phyloP scores from a whole-genome alignment of 2,888 invertebrate species.

The Apoda limacodes region DNA sequence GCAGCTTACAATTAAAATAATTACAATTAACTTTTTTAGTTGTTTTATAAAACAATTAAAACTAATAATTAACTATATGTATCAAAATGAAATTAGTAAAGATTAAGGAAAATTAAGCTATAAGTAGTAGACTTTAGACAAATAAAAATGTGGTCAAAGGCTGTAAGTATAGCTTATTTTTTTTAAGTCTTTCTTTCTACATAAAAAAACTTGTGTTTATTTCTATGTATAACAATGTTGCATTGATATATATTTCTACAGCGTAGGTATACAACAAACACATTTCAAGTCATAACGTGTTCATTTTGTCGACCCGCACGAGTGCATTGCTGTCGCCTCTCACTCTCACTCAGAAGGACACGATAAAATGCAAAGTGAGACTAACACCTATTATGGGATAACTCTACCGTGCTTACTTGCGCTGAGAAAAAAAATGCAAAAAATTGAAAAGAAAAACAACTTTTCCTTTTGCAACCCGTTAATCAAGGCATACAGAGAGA shows the following conservation, averaged over 20 bases:
- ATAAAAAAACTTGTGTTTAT: constrained; percentile 1
- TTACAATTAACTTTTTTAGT: neutral
- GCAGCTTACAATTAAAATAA: neutral
- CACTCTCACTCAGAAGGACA: too few species aligned
- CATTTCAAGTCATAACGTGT: constrained; percentile 4
- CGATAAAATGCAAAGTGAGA: constrained; percentile 6
- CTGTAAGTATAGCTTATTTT: too few species aligned
- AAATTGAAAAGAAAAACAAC: constrained; percentile 7
- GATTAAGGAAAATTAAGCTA: neutral
- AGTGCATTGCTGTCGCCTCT: too few species aligned
- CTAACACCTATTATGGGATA: constrained; percentile 8
- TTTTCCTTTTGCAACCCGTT: constrained; percentile 8
- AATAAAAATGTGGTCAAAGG: neutral
- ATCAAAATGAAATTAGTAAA: neutral
- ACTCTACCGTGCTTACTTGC: too few species aligned
- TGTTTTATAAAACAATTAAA: neutral
- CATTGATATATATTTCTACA: neutral
- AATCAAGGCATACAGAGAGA: constrained; percentile 7
- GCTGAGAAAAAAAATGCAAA: constrained; percentile 8
- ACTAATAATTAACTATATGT: neutral
- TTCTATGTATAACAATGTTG: constrained; percentile 1
- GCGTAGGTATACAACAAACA: constrained; percentile 2
- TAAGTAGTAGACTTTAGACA: neutral
- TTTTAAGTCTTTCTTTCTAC: too few species aligned
- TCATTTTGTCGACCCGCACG: constrained; percentile 1